phyloP scores from a whole-genome alignment of 2,888 invertebrate species.

The Melikaiella ostensackeni region DNA sequence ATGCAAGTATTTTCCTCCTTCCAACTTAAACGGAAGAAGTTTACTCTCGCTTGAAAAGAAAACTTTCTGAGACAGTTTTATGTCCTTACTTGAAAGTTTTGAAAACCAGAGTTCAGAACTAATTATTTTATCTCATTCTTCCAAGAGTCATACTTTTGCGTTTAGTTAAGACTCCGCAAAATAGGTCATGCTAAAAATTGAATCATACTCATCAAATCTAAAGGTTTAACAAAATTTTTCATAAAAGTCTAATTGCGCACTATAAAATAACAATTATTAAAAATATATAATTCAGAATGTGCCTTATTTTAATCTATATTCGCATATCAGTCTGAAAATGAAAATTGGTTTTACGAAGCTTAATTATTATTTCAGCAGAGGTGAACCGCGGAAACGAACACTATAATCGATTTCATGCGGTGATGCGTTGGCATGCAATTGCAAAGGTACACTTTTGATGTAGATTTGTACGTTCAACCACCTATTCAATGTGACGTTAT shows the following conservation, averaged over 20 bases:
- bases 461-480: background rate
- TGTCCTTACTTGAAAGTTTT: background rate
- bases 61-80: background rate
- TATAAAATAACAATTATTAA: background rate
- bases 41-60: background rate
- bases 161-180: background rate
- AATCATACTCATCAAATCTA: background rate
- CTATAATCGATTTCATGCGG: constrained; percentile 1
- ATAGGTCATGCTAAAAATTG: background rate
- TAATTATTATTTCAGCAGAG: background rate
- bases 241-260: background rate
- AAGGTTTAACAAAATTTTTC: background rate
- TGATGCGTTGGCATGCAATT: background rate
- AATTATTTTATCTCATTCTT: constrained; percentile 1
- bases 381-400: background rate
- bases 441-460: background rate
- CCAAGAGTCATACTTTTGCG: background rate
- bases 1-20: background rate
- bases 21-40: background rate
- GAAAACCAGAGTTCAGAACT: background rate
- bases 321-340: background rate
- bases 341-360: background rate
- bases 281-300: background rate
- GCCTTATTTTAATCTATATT: background rate
- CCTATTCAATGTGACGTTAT: background rate